Evolutionary conservation across 2,888 invertebrate species (phyloP), one percentile per base, ranked within the genome.

Genomic region (Melinaea marsaeus): DNA sequence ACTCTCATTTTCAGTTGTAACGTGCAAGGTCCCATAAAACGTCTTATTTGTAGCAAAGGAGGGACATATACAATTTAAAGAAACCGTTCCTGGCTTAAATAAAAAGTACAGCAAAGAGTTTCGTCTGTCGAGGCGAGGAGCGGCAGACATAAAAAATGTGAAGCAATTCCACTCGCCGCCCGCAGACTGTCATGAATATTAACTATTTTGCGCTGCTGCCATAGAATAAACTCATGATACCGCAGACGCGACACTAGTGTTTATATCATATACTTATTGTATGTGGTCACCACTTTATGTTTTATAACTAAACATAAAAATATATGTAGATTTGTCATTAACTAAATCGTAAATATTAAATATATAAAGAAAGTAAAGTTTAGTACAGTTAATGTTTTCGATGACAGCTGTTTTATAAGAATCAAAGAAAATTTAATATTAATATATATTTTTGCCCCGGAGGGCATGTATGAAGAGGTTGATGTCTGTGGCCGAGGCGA

Each of bases 141-240:
- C 75, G 74, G 73, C 69, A 78, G 79, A 83, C 79, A 81, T 88
- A 87, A 88, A 88, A 88, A 88, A 88, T 86, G 84, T 82, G 86
- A 83, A 80, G 84, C 87, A 87, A 87, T 88, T 86, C 81, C 84
- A 83, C 82, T 85, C 79, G 80, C 79, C 79, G 80, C 83, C 83
- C 83, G 79, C 83, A 83, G 84, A 85, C 80, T 84, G 85, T 77
- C 86, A 87, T 88, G 88, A 88, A 88, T 88, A 88, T 88, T 88
- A 87, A 88, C 83, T 79, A 81, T 81, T 86, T 86, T 78, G 82
- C 82, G 81, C 77, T 77, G 72, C 68, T 70, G 68, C 42, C 79
- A 76, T 56, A 82, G 81, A 84, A 55, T 72, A 74, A 47, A 32
- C 42, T 66, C 70, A 68, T 65, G 59, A 62, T n/a, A 46, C 54